A percentile compares a stretch with the other conserved stretches of the same genome.
phyloP scores from a whole-genome alignment of 2,888 invertebrate genomes.

The Odontocolon sp. region DNA sequence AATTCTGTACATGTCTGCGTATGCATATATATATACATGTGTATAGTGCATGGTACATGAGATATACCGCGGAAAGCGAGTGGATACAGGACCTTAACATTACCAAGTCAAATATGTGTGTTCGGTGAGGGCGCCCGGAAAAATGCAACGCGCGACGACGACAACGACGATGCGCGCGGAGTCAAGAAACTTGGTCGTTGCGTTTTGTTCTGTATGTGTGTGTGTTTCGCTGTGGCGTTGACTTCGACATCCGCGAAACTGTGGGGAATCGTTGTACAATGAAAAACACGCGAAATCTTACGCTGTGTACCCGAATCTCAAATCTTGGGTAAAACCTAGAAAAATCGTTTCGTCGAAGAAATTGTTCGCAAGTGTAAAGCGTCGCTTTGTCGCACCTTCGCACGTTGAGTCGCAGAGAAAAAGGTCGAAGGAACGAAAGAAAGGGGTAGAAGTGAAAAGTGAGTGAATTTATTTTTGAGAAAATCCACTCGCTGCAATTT shows the following conservation, averaged over 20 bases:
- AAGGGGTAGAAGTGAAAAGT: conserved; percentile 4
- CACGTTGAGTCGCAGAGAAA: not conserved
- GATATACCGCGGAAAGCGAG: conserved; percentile 36
- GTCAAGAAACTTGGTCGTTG: conserved; percentile 72
- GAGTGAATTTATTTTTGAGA: conserved; percentile 47
- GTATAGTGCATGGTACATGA: conserved; percentile 2
- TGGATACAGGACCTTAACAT: conserved; percentile 73
- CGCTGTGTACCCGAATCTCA: not conserved
- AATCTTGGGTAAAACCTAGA: not conserved
- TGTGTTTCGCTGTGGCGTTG: too few relatives aligned
- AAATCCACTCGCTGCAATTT: not conserved
- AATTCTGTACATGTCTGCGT: conserved; percentile 6
- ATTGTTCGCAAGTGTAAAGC: not conserved
- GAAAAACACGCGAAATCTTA: not conserved
- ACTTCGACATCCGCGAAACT: too few relatives aligned
- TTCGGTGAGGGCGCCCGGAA: conserved; percentile 64
- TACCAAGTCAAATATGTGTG: conserved; percentile 79
- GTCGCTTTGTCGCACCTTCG: not conserved
- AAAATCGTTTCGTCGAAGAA: not conserved
- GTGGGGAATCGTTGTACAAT: too few relatives aligned
- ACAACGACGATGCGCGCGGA: conserved; percentile 69
- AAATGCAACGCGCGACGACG: conserved; percentile 70
- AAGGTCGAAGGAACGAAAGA: not conserved
- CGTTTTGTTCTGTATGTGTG: too few relatives aligned
- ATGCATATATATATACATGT: not conserved